A percentile compares a stretch with the other conserved stretches of the same genome.
Evolutionary conservation across 2,797 vertebrate genomes (phyloP).

Genomic region (Yasuhikotakia modesta): DNA sequence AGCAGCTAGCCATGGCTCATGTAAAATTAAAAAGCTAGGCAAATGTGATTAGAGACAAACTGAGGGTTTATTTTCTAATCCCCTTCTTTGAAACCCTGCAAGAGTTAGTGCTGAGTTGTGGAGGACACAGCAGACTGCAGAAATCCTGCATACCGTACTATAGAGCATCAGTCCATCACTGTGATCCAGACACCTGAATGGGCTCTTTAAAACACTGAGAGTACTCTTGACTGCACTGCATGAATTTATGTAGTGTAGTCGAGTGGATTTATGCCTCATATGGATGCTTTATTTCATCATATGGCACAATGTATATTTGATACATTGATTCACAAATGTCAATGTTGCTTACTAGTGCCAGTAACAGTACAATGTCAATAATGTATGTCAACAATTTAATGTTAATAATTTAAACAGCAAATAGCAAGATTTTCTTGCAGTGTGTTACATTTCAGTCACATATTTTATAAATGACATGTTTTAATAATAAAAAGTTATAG

Average conservation of each 20-base stretch:
- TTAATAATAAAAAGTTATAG: background rate
- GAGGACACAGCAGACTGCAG: background rate
- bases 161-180: background rate
- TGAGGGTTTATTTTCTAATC: constrained; percentile 34
- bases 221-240: background rate
- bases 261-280: background rate
- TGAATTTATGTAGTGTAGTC: background rate
- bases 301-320: background rate
- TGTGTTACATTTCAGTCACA: background rate
- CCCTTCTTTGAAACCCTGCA: constrained; percentile 16
- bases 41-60: constrained; percentile 40
- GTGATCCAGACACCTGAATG: background rate
- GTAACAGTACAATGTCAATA: background rate
- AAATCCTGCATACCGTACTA: background rate
- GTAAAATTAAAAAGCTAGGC: constrained; percentile 22
- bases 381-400: too few relatives aligned
- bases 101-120: background rate
- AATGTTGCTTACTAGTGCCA: background rate
- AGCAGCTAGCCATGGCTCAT: constrained; percentile 20
- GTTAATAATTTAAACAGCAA: background rate
- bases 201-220: constrained; percentile 3
- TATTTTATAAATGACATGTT: background rate
- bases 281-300: background rate
- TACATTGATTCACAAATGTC: background rate
- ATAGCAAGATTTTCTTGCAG: background rate